Evolutionary conservation across 2,888 invertebrate genomes (phyloP).

Genomic region (Rutpela maculata): DNA sequence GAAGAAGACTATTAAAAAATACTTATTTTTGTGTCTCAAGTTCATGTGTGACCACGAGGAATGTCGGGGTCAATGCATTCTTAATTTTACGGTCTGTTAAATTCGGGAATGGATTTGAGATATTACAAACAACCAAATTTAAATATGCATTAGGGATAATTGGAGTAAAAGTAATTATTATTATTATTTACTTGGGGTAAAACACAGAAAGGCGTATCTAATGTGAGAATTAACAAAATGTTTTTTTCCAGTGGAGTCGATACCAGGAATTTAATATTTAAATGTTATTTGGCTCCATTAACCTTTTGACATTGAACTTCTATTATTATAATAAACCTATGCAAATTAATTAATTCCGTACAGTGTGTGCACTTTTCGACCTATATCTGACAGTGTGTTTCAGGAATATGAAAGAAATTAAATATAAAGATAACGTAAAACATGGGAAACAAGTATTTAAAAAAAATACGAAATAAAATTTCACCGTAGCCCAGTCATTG

Average conservation of each 20-base stretch:
- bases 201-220: neutral
- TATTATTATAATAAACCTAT: too few species aligned
- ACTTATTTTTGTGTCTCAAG: slow-evolving; percentile 15
- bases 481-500: too few species aligned
- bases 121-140: slow-evolving; percentile 4
- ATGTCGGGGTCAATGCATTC: slow-evolving; percentile 30
- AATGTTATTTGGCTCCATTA: too few species aligned
- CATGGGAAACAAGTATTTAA: too few species aligned
- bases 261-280: too few species aligned
- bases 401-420: too few species aligned
- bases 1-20: slow-evolving; percentile 13
- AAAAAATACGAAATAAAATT: too few species aligned
- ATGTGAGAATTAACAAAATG: neutral
- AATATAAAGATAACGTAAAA: too few species aligned
- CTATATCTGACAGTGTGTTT: too few species aligned
- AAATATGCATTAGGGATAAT: neutral
- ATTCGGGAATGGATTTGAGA: slow-evolving; percentile 10
- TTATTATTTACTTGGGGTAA: neutral
- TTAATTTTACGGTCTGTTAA: slow-evolving; percentile 40
- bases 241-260: neutral
- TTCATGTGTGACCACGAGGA: slow-evolving; percentile 13
- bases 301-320: too few species aligned
- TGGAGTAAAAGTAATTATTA: neutral
- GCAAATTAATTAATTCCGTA: too few species aligned
- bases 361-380: too few species aligned